Conservation (phyloP, 2,797 vertebrate species). For the Clarias fuscus region DNA sequence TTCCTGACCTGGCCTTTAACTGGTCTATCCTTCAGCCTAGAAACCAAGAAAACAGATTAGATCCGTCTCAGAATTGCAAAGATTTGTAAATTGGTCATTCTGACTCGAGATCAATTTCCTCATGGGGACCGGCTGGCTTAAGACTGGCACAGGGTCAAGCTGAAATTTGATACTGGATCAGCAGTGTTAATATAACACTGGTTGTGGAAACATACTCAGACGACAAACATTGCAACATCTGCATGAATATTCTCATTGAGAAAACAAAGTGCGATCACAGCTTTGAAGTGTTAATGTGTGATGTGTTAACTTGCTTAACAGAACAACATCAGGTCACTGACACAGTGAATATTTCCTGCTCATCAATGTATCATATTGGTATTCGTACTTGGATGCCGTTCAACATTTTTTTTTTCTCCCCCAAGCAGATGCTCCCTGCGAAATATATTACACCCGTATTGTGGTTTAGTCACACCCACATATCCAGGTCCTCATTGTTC, state of each 20-base stretch:
- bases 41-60: constrained; percentile 56
- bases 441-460: constrained; percentile 68
- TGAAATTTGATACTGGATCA: constrained; percentile 19
- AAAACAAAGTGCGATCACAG: neutral
- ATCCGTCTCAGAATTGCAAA: constrained; percentile 41
- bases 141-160: constrained; percentile 10
- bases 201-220: constrained; percentile 1
- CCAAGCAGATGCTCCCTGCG: constrained; percentile 70
- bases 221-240: neutral
- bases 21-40: constrained; percentile 45
- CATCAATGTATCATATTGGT: constrained; percentile 63
- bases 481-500: constrained; percentile 60
- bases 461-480: constrained; percentile 60
- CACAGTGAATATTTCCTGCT: constrained; percentile 36
- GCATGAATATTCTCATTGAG: neutral
- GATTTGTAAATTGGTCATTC: constrained; percentile 36
- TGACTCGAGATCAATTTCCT: constrained; percentile 29
- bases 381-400: constrained; percentile 67
- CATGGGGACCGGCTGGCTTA: constrained; percentile 22
- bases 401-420: constrained; percentile 61
- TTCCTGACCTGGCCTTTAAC: constrained; percentile 53
- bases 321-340: constrained; percentile 16
- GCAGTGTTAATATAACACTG: constrained; percentile 2
- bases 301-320: neutral
- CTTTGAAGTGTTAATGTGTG: constrained; percentile 21